Evolutionary conservation across 2,113 vertebrate genomes (phyloP).

Genomic region (Lophius piscatorius): DNA sequence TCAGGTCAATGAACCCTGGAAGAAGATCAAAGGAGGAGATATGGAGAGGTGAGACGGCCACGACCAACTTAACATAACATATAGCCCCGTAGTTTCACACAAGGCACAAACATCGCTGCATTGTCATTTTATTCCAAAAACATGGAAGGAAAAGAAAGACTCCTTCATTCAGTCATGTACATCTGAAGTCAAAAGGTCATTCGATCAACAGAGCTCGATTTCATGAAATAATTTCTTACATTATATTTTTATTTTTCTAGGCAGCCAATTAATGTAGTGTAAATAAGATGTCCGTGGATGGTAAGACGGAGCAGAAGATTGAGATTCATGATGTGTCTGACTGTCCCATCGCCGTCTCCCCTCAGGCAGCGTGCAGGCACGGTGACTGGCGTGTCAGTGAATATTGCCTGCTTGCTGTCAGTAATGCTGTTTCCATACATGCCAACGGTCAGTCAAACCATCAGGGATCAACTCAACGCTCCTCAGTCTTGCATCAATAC

Average conservation of each 20-base stretch:
- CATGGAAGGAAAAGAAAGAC: no score
- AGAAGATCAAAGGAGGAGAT: slow-evolving; percentile 88
- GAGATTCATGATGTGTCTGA: background rate
- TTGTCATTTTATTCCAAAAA: no score
- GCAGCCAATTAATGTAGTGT: no score
- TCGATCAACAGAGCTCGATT: no score
- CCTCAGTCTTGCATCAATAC: slow-evolving; percentile 60
- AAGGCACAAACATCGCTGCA: no score
- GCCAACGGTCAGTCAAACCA: slow-evolving; percentile 85
- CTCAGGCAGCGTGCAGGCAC: slow-evolving; percentile 88
- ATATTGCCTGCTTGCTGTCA: slow-evolving; percentile 86
- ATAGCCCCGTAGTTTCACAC: background rate
- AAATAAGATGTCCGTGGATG: no score
- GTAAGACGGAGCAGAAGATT: no score
- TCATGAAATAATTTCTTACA: no score
- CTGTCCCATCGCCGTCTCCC: background rate
- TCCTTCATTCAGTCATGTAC: no score
- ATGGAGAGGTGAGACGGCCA: slow-evolving; percentile 80
- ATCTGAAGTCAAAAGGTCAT: no score
- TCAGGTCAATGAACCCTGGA: slow-evolving; percentile 96
- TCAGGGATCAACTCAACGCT: slow-evolving; percentile 87
- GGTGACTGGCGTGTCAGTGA: slow-evolving; percentile 90
- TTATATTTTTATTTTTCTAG: no score
- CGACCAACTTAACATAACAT: background rate
- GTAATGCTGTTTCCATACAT: slow-evolving; percentile 91